Percentiles rank a stretch among this genome's conserved stretches.
phyloP scores from a whole-genome alignment of 2,113 vertebrate species.

The Daubentonia madagascariensis region DNA sequence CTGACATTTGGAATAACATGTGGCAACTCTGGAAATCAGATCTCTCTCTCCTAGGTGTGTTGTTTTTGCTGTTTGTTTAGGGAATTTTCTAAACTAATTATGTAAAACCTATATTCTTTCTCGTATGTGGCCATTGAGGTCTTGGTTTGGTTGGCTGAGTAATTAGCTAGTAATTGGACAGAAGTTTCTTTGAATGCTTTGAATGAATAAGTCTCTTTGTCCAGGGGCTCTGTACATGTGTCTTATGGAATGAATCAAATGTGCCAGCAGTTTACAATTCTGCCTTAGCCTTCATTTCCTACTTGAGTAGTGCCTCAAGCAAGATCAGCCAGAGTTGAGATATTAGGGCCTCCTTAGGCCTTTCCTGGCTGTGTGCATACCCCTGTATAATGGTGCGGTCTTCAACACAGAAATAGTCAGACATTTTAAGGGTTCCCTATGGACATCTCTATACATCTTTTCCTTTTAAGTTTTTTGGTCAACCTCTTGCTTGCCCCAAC shows the following conservation, averaged over 20 bases:
- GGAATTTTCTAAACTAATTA: background rate
- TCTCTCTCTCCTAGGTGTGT: background rate
- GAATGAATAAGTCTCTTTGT: background rate
- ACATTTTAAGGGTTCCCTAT: background rate
- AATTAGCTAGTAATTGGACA: background rate
- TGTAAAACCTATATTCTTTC: background rate
- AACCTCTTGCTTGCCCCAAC: background rate
- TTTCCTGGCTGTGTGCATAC: background rate
- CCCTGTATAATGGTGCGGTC: rapidly evolving
- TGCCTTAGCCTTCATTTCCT: background rate
- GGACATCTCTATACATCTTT: background rate
- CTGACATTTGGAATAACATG: background rate
- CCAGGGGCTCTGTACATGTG: background rate
- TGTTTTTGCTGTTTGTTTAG: background rate
- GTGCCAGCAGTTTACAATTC: background rate
- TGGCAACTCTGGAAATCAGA: background rate
- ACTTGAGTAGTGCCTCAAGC: background rate
- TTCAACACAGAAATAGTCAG: background rate
- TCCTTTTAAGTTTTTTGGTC: background rate
- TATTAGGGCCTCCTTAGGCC: background rate
- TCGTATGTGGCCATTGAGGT: background rate
- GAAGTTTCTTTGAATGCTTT: background rate
- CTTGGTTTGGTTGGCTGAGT: background rate
- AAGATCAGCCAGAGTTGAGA: background rate
- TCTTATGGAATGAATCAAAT: background rate